Evolutionary conservation across 2,797 vertebrate species (phyloP), one percentile per base, ranked within the genome.

Genomic region (Lithobates pipiens): DNA sequence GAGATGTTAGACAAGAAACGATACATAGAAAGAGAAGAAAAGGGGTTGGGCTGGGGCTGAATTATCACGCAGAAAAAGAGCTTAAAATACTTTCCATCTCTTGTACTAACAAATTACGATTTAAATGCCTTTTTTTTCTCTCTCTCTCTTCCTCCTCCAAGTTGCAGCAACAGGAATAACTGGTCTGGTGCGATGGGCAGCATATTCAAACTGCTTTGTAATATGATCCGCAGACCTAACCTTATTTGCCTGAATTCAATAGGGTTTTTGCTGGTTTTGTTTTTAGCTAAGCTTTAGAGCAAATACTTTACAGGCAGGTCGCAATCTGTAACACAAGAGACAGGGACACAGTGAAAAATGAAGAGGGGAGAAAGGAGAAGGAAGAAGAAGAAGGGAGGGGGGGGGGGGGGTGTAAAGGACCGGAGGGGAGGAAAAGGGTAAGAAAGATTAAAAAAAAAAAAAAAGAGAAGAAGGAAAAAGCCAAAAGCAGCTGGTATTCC

Each of bases 151-250:
- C 27, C 34, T 44, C 29, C 92, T 95, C 94, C 89, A 91, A 92
- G 92, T 95, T 94, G 93, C 93, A 92, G 93, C 94, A 95, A 96
- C 96, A 96, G 95, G 96, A 96, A 96, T 95, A 96, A 97, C 96
- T 94, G 95, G 95, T 97, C 95, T 92, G 94, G 92, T 92, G 92
- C 93, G 94, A 94, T 89, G 93, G 93, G 95, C 95, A 93, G 92
- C 94, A 95, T 95, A 97, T 96, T 97, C 94, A 97, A 95, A 95
- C 91, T 92, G 93, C 93, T 96, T 93, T 93, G 93, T 95, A 95
- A 96, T 94, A 91, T 92, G 95, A 96, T 94, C 93, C 89, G 88
- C 91, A 93, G 92, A 93, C 93, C 92, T 91, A 93, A 93, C 94
- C 92, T 94, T 93, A 93, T 94, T 94, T 94, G 94, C 93, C 93